phyloP scores from a whole-genome alignment of 2,888 invertebrate genomes.

The Mesorhabditis spiculigera region DNA sequence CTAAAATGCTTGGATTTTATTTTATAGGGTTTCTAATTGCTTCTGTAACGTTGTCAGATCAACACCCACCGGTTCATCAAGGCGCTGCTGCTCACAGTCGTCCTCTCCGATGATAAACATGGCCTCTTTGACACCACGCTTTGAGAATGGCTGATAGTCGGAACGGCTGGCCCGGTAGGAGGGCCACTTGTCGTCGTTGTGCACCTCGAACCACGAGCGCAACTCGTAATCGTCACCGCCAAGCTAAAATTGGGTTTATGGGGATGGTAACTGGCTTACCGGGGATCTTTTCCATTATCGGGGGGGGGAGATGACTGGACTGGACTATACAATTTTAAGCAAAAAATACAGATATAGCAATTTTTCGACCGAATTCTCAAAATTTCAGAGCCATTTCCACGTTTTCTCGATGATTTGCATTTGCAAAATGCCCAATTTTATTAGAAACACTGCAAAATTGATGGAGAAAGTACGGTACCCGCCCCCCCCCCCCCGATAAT shows the following conservation, averaged over 20 bases:
- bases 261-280: not conserved
- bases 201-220: constrained; percentile 52
- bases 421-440: too few relatives aligned
- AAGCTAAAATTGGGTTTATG: constrained; percentile 18
- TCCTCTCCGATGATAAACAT: constrained; percentile 51
- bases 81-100: constrained; percentile 47
- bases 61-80: constrained; percentile 48
- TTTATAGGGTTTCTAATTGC: not conserved
- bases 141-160: constrained; percentile 16
- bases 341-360: too few relatives aligned
- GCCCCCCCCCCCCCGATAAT: too few relatives aligned
- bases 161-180: constrained; percentile 19
- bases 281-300: too few relatives aligned
- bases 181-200: constrained; percentile 45
- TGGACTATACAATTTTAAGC: too few relatives aligned
- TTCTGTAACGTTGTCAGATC: not conserved
- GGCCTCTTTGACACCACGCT: constrained; percentile 24
- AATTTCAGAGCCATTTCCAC: too few relatives aligned
- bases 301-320: too few relatives aligned
- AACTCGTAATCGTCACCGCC: constrained; percentile 53
- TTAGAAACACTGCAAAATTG: too few relatives aligned
- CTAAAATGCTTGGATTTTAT: constrained; percentile 19
- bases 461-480: too few relatives aligned
- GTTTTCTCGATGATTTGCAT: too few relatives aligned
- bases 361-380: too few relatives aligned